These are phyloP conservation scores for Dioctria rufipes DNA, from an alignment of 2,888 invertebrate genomes.

Conservation along the genomic window DNA sequence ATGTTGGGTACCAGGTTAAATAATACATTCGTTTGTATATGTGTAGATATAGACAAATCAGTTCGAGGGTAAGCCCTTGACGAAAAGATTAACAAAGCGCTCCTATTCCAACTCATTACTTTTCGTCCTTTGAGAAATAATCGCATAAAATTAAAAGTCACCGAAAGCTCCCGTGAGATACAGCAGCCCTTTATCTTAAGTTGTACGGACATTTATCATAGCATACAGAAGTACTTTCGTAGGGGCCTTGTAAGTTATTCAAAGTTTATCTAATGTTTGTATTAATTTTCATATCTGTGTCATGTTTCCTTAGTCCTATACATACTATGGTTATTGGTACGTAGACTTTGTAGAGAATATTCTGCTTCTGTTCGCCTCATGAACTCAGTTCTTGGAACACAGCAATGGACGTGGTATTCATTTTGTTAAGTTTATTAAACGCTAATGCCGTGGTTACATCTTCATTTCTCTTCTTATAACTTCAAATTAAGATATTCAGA, in stretches of 20 bases:
- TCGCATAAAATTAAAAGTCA: slow-evolving; percentile 50
- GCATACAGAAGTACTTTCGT: slow-evolving; percentile 35
- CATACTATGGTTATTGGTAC: not conserved
- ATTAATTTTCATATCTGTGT: slow-evolving; percentile 49
- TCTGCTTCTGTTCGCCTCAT: not conserved
- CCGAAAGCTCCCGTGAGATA: slow-evolving; percentile 20
- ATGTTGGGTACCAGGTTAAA: too few species aligned
- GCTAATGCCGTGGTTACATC: slow-evolving; percentile 49
- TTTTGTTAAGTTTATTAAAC: slow-evolving; percentile 41
- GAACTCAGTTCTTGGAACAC: not conserved
- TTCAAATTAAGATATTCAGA: slow-evolving; percentile 49
- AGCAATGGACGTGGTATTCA: slow-evolving; percentile 23
- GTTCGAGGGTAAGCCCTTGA: too few species aligned
- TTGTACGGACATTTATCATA: slow-evolving; percentile 46
- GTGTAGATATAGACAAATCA: too few species aligned
- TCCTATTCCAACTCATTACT: slow-evolving; percentile 11
- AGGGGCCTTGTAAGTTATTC: slow-evolving; percentile 40
- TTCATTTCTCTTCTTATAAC: slow-evolving; percentile 45
- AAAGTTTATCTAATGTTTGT: slow-evolving; percentile 50
- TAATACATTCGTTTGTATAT: too few species aligned
- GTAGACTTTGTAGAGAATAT: not conserved
- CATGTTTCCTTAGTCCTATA: slow-evolving; percentile 11
- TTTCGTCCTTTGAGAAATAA: slow-evolving; percentile 35
- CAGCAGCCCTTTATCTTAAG: slow-evolving; percentile 43
- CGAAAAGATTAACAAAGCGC: not conserved